Conservation (phyloP, 2,113 vertebrate genomes). For the Melanotaenia duboulayi region DNA sequence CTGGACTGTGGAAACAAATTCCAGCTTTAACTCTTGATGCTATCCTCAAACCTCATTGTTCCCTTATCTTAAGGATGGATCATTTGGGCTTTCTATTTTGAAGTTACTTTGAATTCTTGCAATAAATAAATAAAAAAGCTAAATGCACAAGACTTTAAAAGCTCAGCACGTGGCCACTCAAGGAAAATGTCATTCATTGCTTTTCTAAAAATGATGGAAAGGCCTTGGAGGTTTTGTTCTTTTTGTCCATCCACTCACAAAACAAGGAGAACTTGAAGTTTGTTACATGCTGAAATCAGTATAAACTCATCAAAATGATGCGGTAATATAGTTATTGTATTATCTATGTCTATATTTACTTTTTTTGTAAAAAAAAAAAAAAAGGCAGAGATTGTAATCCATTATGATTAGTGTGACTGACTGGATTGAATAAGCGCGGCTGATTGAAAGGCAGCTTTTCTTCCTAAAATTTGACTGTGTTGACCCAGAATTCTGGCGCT, state of each 20-base stretch:
- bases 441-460: slow-evolving; percentile 26
- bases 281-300: not conserved
- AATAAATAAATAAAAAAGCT: no score
- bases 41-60: not conserved
- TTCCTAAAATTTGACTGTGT: slow-evolving; percentile 33
- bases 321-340: not conserved
- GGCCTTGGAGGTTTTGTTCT: not conserved
- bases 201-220: not conserved
- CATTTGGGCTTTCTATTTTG: not conserved
- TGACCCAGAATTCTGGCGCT: slow-evolving; percentile 37
- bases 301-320: not conserved
- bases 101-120: not conserved
- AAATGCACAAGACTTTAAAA: not conserved
- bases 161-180: not conserved
- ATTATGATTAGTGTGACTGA: not conserved
- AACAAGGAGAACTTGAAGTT: not conserved
- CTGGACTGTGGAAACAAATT: not conserved
- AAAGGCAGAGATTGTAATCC: not conserved
- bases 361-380: not conserved
- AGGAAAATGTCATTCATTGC: not conserved
- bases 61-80: not conserved
- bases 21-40: not conserved
- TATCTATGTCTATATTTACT: not conserved
- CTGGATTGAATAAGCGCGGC: not conserved
- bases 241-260: not conserved